Conservation (phyloP, 1,140 invertebrate genomes). For the Oryzaephilus surinamensis region DNA sequence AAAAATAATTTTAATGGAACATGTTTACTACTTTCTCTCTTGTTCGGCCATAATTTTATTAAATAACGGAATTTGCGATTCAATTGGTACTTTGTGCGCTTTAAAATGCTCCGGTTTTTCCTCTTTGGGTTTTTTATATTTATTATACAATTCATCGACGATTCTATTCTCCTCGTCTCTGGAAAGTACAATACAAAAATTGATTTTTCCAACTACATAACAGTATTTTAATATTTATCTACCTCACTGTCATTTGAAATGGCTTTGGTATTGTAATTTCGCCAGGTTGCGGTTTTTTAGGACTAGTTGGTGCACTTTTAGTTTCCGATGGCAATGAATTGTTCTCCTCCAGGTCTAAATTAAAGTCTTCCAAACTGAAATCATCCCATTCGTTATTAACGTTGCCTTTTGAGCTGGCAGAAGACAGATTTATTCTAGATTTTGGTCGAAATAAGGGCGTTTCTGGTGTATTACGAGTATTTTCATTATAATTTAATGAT, state of each 20-base stretch:
- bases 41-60: conserved; percentile 58
- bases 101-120: conserved; percentile 39
- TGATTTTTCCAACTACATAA: neutral
- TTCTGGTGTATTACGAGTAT: conserved; percentile 4
- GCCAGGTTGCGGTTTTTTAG: conserved; percentile 35
- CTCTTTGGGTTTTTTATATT: conserved; percentile 40
- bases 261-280: conserved; percentile 50
- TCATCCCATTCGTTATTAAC: conserved; percentile 29
- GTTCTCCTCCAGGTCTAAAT: conserved; percentile 17
- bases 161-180: conserved; percentile 55
- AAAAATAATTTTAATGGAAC: conserved; percentile 9
- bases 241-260: conserved; percentile 57
- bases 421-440: conserved; percentile 10
- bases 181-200: conserved; percentile 23
- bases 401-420: conserved; percentile 12
- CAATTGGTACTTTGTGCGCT: conserved; percentile 53
- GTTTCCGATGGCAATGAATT: too few species aligned
- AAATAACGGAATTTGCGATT: conserved; percentile 55
- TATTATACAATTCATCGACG: conserved; percentile 38
- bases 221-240: conserved; percentile 8
- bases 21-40: conserved; percentile 58
- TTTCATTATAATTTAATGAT: too few species aligned
- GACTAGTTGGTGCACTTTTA: conserved; percentile 45
- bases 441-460: conserved; percentile 4
- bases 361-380: conserved; percentile 25